Evolutionary conservation across 2,888 invertebrate genomes (phyloP).

Genomic region (Drosophila lutescens): DNA sequence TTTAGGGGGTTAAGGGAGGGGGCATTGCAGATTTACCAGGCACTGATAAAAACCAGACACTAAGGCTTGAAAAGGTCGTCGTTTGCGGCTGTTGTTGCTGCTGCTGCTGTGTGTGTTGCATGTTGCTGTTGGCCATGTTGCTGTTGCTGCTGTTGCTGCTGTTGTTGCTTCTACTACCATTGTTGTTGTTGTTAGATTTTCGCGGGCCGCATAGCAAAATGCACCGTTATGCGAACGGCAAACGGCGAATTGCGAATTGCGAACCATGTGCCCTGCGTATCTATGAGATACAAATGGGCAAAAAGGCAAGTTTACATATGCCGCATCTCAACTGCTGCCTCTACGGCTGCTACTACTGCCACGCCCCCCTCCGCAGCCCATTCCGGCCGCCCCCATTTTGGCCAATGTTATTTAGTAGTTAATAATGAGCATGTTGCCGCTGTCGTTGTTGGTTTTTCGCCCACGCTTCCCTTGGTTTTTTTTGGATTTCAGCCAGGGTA

Average conservation of each 20-base stretch:
- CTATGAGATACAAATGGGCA: conserved; percentile 73
- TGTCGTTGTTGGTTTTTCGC: conserved; percentile 68
- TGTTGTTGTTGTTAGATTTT: conserved; percentile 52
- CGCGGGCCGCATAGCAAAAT: conserved; percentile 73
- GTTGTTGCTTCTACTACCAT: conserved; percentile 1
- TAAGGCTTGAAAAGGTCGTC: conserved; percentile 74
- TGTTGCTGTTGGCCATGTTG: conserved; percentile 5
- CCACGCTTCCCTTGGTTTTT: conserved; percentile 5
- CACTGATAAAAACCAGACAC: conserved; percentile 73
- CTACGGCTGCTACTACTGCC: conserved; percentile 10
- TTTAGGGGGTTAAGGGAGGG: background rate
- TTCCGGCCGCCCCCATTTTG: conserved; percentile 57
- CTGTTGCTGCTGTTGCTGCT: background rate
- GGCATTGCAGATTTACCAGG: conserved; percentile 64
- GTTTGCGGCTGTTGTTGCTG: conserved; percentile 27
- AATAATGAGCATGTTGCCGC: conserved; percentile 79
- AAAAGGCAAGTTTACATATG: conserved; percentile 42
- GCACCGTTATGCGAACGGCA: conserved; percentile 64
- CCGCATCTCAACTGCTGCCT: conserved; percentile 14
- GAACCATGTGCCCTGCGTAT: conserved; percentile 50
- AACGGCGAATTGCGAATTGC: conserved; percentile 14
- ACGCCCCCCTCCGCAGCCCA: background rate
- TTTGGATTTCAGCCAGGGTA: conserved; percentile 1
- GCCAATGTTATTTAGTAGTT: conserved; percentile 78
- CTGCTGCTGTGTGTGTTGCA: conserved; percentile 32